Conservation (phyloP, 2,113 vertebrate species). For the Otus sunia region DNA sequence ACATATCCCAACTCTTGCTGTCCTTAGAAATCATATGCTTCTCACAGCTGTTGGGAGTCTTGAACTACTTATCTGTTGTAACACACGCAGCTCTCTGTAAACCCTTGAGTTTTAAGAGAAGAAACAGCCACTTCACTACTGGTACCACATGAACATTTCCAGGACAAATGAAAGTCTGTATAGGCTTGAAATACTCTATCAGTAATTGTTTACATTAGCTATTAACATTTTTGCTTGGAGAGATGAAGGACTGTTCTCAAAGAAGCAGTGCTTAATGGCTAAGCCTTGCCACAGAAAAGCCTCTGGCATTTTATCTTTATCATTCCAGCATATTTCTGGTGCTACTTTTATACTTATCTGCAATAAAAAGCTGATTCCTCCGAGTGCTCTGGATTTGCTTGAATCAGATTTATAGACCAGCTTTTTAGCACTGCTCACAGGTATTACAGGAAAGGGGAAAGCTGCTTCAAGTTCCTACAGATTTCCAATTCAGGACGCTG, state of each 20-base stretch:
- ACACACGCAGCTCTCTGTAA: not conserved
- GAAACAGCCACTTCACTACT: not conserved
- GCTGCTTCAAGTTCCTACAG: not conserved
- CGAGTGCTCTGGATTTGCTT: constrained; percentile 42
- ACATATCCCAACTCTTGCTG: not conserved
- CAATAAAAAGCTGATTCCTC: constrained; percentile 58
- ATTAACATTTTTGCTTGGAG: constrained; percentile 2
- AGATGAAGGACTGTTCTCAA: constrained; percentile 1
- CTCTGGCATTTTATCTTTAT: constrained; percentile 52
- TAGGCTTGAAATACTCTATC: not conserved
- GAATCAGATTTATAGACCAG: constrained; percentile 54
- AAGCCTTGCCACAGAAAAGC: constrained; percentile 38
- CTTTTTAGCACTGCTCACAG: constrained; percentile 27
- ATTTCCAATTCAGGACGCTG: not conserved
- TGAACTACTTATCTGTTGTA: not conserved
- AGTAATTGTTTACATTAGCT: constrained; percentile 28
- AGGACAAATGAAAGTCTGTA: not conserved
- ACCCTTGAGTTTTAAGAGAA: not conserved
- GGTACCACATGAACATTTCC: not conserved
- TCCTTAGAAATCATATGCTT: not conserved
- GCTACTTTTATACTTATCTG: constrained; percentile 62
- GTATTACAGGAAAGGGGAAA: constrained; percentile 16
- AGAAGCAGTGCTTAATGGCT: constrained; percentile 4
- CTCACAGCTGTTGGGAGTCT: not conserved
- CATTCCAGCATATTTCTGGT: constrained; percentile 33